Base-by-base conservation (phyloP, 37 sponge, comb jelly and placozoan genomes). In the Eunapius fragilis region DNA sequence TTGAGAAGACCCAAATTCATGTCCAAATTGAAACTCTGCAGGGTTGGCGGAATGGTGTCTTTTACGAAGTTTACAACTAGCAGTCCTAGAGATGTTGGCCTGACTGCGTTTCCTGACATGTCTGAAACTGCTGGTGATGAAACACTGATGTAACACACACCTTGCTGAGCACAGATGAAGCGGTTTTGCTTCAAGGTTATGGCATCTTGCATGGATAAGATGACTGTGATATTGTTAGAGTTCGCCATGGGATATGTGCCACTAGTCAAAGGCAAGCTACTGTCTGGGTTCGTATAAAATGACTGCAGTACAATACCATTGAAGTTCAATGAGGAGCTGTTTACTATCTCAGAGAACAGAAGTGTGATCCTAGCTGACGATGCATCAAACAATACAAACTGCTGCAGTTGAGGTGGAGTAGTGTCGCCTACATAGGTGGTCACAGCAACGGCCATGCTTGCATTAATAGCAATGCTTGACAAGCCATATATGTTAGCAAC, bases 341-440 rank as follows among this genome's bases (percentile, higher is more conserved):
- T 88, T 2, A 96, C 86, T 41, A 85, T 76, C 79, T 96, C 96
- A 48, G 96, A 92, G 83, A 96, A 96, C 25, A 72, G 75, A 14
- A 96, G 91, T 26, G 73, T 78, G 2, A 96, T 50, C 27, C 76
- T 77, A 47, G 93, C 93, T 49, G 74, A 71, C 31, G 92, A 90
- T 47, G 89, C 76, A 67, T 92, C 86, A 88, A 93, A 96, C 19
- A 41, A 48, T 5, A 85, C 88, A 90, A 94, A 97, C 23, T 78
- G 70, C 12, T 82, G 25, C 0, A 97, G 80, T 0, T 34, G 13
- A n/a, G 97, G 97, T 75, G 80, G 75, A 26, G 69, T 85, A 24
- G 80, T 90, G 85, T 97, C 97, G 0, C 86, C 45, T 25, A 71
- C 85, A 70, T 90, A 90, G 72, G 68, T 88, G 22, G 69, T 68